Conservation (phyloP, 2,797 vertebrate genomes). For the Tympanoctomys barrerae region DNA sequence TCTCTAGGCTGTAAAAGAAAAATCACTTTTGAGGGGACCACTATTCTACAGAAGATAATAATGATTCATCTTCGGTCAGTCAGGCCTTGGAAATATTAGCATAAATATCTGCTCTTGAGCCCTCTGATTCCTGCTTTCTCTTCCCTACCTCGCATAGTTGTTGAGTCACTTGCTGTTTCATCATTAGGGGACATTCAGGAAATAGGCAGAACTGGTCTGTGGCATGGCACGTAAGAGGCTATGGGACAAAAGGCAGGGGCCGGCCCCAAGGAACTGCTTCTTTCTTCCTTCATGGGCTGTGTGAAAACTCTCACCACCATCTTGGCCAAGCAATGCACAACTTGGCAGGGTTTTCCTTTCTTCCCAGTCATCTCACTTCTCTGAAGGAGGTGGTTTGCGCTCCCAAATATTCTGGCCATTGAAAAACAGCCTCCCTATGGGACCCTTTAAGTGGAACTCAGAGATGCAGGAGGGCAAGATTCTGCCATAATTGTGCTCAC, state of each 20-base stretch:
- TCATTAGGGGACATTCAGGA: neutral
- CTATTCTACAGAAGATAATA: neutral
- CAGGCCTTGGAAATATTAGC: conserved; percentile 6
- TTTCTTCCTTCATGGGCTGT: neutral
- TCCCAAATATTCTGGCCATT: neutral
- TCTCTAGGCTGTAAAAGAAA: neutral
- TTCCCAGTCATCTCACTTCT: neutral
- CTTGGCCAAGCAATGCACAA: neutral
- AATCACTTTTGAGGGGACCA: neutral
- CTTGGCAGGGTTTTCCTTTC: neutral
- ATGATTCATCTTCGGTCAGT: neutral
- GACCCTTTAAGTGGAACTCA: neutral
- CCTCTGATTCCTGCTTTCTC: neutral
- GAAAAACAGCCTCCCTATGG: neutral
- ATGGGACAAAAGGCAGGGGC: neutral
- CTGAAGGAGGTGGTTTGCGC: neutral
- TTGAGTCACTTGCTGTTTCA: neutral
- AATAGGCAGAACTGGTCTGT: neutral
- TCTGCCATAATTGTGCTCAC: neutral
- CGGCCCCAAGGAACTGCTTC: neutral
- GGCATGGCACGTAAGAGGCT: neutral
- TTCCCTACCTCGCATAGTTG: neutral
- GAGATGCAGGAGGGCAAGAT: neutral
- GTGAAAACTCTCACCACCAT: neutral
- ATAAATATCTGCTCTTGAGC: neutral